Evolutionary conservation across 2,797 vertebrate genomes (phyloP).

Genomic region (Uromys caudimaculatus): DNA sequence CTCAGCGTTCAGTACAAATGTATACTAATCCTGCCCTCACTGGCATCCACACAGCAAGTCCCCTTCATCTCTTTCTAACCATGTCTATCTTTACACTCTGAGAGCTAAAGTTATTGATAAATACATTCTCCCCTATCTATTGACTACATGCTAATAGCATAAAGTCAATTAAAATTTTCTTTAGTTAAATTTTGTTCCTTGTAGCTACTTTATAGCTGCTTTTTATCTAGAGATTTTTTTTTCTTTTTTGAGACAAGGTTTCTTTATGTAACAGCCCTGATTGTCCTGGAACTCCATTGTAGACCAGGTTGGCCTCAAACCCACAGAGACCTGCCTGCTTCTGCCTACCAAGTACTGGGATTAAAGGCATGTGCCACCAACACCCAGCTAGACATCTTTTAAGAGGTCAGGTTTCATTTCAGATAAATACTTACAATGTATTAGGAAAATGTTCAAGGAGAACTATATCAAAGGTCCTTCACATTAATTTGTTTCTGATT

Average conservation of each 20-base stretch:
- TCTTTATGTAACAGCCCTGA: not conserved
- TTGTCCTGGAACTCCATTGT: not conserved
- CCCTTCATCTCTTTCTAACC: not conserved
- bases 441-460: not conserved
- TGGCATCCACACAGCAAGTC: not conserved
- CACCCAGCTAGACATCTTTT: not conserved
- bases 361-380: not conserved
- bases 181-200: conserved; percentile 49
- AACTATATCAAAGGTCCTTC: not conserved
- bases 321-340: not conserved
- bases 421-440: not conserved
- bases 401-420: not conserved
- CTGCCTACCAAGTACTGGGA: not conserved
- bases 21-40: not conserved
- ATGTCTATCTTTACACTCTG: not conserved
- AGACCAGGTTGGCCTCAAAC: not conserved
- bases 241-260: not conserved
- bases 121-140: not conserved
- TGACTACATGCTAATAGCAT: not conserved
- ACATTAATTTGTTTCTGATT: conserved; percentile 31
- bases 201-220: conserved; percentile 30
- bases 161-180: conserved; percentile 28
- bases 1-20: not conserved
- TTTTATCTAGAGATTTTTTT: conserved; percentile 11
- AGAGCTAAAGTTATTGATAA: not conserved